Evolutionary conservation across 2,797 vertebrate species (phyloP), one percentile per base, ranked within the genome.

Genomic region (Otus scops): DNA sequence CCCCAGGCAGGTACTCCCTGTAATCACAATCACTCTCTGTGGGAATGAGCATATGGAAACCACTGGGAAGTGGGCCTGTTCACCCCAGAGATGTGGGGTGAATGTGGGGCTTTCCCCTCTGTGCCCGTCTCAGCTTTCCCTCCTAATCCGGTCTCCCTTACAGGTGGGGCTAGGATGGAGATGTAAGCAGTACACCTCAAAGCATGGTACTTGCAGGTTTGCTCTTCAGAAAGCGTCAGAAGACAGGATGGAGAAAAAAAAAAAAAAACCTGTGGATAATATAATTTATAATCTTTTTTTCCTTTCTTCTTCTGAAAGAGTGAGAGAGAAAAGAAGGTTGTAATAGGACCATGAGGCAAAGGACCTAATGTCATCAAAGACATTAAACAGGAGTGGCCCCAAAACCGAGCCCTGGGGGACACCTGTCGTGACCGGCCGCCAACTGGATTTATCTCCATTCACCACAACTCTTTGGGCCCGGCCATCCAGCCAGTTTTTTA

Each of bases 121-220:
- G 4, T 60, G 32, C 6, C 3, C 5, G 8, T 68, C n/a, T 43
- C 24, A 16, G n/a, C 0, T 0, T 17, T 48, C 11, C 6, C 5
- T 73, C 19, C 12, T 20, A 34, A 1, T 28, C 15, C 16, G 50
- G 9, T 43, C 4, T 1, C 11, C 3, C 4, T 45, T 76, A 38
- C 9, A 63, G 38, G 18, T 21, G 9, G 13, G 4, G 3, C 19
- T 34, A 38, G 19, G 15, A 38, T 54, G 23, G 21, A 34, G 8
- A 19, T 45, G 10, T 18, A 86, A n/a, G 30, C 9, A 63, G 12
- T 53, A 16, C 5, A 15, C 16, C 4, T 60, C n/a, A 38, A 68
- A 59, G 13, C 30, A 13, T 26, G 9, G 4, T 34, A 8, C 26
- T 50, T 57, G 50, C 7, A n/a, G 3, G 0, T 34, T 81, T 34